Evolutionary conservation across 2,113 vertebrate genomes (phyloP), one percentile per base, ranked within the genome.

Genomic region (Butorides virescens): DNA sequence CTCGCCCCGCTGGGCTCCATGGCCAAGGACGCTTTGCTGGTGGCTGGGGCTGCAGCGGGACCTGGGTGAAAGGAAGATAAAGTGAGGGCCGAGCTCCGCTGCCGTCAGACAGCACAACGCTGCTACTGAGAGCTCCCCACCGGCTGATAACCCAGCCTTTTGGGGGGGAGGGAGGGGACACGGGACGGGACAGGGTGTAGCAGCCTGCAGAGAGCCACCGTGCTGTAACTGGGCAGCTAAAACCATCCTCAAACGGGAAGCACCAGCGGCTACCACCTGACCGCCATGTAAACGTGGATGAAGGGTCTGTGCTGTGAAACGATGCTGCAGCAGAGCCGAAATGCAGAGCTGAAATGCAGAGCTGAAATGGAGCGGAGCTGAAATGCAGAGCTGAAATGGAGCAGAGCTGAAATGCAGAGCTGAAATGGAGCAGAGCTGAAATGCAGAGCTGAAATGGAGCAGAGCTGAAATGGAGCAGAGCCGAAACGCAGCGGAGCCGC

Each of bases 271-370:
- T 42, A 7, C 36, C 39, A 10, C 21, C 22, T 21, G 36, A 15
- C 36, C 47, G 52, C 19, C 18, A 2, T 2, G 29, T 1, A 32
- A 63, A 39, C 5, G 8, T 8, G 27, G n/a, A 2, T 9, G 5
- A 30, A 13, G 1, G 23, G 20, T 1, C 47, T 49, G 1, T 21
- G 37, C 82, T 34, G 49, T 12, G 72, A 15, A 25, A 14, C 0
- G 1, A 13, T 11, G 49, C 86, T 36, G 83, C 72, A 34, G 90
- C 73, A 70, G 50, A 84, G 50, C 55, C 47, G 70, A 18, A 34
- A 32, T 1, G 58, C 70, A 37, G 37, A 37, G 37, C 37, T 10
- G 37, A 37, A 37, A 37, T 10, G 37, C 8, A 37, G 37, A 37
- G 37, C 37, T 37, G 37, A 37, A 37, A 37, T 37, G 37, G 37